These are phyloP conservation scores for Stenurella melanura DNA, from an alignment of 2,888 invertebrate species.

Conservation along the genomic window DNA sequence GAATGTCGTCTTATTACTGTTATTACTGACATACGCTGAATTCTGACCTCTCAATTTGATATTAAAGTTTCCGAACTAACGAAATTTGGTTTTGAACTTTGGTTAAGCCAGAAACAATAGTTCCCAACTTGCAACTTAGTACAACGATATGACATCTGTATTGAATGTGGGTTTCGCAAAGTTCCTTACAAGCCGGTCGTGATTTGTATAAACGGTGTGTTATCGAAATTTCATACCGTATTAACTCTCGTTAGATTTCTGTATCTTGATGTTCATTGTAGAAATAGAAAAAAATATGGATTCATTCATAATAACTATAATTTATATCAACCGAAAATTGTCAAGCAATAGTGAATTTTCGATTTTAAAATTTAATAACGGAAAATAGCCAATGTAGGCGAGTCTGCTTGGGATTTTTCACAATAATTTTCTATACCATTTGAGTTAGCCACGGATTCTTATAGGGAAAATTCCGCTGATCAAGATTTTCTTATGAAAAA, in stretches of 20 bases:
- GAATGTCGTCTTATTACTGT: not conserved
- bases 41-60: constrained; percentile 12
- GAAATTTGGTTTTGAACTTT: constrained; percentile 22
- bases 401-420: too few relatives aligned
- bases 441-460: too few relatives aligned
- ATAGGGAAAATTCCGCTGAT: too few relatives aligned
- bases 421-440: too few relatives aligned
- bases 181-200: not conserved
- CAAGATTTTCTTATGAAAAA: too few relatives aligned
- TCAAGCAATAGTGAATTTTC: too few relatives aligned
- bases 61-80: constrained; percentile 18
- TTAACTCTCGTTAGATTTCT: not conserved
- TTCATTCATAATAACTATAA: not conserved
- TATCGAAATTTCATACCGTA: constrained; percentile 10
- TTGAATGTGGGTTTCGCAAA: constrained; percentile 21
- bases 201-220: not conserved
- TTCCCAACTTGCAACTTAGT: constrained; percentile 17
- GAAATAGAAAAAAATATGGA: not conserved
- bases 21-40: not conserved
- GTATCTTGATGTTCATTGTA: not conserved
- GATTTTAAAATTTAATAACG: too few relatives aligned
- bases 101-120: constrained; percentile 10
- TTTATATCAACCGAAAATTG: too few relatives aligned
- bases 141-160: constrained; percentile 22
- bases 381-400: too few relatives aligned